phyloP scores from a whole-genome alignment of 2,888 invertebrate species.

The Junonia oenone region DNA sequence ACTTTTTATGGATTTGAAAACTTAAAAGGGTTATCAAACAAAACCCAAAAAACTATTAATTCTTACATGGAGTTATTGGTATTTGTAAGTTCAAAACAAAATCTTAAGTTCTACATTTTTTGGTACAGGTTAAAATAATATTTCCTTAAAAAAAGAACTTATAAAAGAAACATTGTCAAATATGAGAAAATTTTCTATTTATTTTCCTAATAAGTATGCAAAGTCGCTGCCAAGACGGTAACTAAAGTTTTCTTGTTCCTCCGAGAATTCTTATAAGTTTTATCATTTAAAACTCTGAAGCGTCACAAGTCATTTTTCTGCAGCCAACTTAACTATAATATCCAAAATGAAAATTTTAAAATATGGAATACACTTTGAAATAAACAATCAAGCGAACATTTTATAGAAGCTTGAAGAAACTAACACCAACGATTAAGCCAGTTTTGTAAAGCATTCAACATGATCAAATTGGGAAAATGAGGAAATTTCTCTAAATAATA shows the following conservation, averaged over 20 bases:
- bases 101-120: no score
- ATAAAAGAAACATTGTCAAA: not conserved
- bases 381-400: not conserved
- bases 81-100: no score
- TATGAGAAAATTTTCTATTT: not conserved
- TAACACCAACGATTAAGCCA: not conserved
- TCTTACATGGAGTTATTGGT: no score
- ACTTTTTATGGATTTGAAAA: no score
- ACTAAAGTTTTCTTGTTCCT: not conserved
- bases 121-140: no score
- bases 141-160: not conserved
- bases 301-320: not conserved
- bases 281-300: not conserved
- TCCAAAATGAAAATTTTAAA: not conserved
- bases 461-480: not conserved
- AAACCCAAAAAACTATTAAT: no score
- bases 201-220: not conserved
- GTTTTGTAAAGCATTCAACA: no score
- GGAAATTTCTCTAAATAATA: not conserved
- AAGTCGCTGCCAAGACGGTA: not conserved
- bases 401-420: not conserved
- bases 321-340: not conserved
- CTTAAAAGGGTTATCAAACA: no score
- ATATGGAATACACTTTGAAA: not conserved
- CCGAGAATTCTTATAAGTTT: not conserved